Base-by-base conservation (phyloP, 2,113 vertebrate species). In the Trematocara nigrifrons region DNA sequence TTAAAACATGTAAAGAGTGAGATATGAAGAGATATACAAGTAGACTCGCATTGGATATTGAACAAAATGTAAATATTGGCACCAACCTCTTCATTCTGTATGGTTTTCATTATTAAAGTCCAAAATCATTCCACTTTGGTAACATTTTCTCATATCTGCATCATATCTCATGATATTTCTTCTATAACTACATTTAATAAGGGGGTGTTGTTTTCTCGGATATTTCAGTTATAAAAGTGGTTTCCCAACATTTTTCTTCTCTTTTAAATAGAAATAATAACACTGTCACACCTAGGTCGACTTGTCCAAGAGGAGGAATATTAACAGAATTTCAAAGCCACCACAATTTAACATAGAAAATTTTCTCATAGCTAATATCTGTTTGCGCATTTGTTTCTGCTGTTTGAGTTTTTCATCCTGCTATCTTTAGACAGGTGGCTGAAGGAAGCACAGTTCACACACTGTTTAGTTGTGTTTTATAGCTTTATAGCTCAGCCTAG, bases 321-420 rank as follows among this genome's bases (percentile, higher is more conserved):
- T 29, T 49, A 31, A 51, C 16, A 51, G 26, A 1, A n/a, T 51
- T 51, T 38, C 6, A 40, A 40, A 40, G 18, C 18, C 10, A 40
- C 33, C 33, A 40, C 33, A 40, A 11, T 38, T 38, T 38, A 38
- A 38, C 33, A 38, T 11, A 38, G 18, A 35, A 35, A 2, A n/a
- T 10, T n/a, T 10, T 38, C 31, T 18, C 59, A 64, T 10, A 66
- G 61, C 33, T 18, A 12, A 11, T 40, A 11, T 40, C 18, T 20
- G 10, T 66, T 66, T 12, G 18, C 11, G n/a, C 6, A 7, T 66
- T 40, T 7, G 6, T 66, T 66, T n/a, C 10, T 40, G 31, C 33
- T 20, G 33, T 66, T 66, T 40, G 61, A 12, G 61, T 38, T 40
- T 66, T 76, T 76, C 45, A 76, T 26, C 26, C 3, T 76, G 22